Conservation (phyloP, 1,140 invertebrate genomes). For the Eubasilissa regina region DNA sequence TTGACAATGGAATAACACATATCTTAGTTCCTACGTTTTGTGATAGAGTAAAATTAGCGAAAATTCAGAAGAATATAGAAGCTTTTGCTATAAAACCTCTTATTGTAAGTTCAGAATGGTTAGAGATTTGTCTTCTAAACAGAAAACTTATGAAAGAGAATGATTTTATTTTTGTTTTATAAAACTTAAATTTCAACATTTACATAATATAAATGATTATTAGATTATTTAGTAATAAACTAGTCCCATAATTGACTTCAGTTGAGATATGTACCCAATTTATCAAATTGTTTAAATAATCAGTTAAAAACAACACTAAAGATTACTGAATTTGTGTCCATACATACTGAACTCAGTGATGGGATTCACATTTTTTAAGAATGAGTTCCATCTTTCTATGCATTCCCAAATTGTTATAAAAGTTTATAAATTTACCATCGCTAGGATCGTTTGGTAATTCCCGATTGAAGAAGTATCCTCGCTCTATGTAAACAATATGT, state of each 20-base stretch:
- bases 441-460: too few species aligned
- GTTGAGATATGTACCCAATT: too few species aligned
- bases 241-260: too few species aligned
- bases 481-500: too few species aligned
- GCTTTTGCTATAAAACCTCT: slow-evolving; percentile 19
- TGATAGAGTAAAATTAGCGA: background rate
- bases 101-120: slow-evolving; percentile 47
- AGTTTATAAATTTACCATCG: too few species aligned
- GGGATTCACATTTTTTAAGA: too few species aligned
- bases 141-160: slow-evolving; percentile 26
- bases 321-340: too few species aligned
- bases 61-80: background rate
- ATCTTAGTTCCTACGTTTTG: slow-evolving; percentile 31
- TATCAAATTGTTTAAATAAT: too few species aligned
- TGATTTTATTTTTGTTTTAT: slow-evolving; percentile 40
- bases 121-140: slow-evolving; percentile 45
- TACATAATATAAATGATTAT: background rate
- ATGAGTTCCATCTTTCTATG: too few species aligned
- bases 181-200: background rate
- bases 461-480: too few species aligned
- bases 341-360: too few species aligned
- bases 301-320: too few species aligned
- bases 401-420: background rate
- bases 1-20: slow-evolving; percentile 40
- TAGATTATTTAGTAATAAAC: background rate